phyloP scores from a whole-genome alignment of 2,797 vertebrate species.

The Propithecus perrieri region DNA sequence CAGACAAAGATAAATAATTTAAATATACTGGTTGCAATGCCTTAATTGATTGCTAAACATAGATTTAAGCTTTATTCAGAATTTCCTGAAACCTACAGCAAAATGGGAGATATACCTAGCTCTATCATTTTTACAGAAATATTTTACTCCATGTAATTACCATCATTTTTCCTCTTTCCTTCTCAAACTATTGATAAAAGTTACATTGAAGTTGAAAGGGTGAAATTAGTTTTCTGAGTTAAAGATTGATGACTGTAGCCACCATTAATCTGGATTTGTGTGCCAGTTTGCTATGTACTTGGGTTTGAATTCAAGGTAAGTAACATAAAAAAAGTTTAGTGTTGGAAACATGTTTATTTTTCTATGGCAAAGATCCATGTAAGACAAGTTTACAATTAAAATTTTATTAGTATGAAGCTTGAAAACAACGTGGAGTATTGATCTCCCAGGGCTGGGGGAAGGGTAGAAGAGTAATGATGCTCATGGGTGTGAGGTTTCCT shows the following conservation, averaged over 20 bases:
- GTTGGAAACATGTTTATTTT: not conserved
- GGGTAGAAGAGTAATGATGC: accelerated
- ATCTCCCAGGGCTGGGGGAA: not conserved
- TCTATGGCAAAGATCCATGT: not conserved
- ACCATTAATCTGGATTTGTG: not conserved
- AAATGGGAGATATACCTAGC: not conserved
- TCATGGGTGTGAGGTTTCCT: accelerated
- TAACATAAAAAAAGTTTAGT: not conserved
- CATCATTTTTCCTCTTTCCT: not conserved
- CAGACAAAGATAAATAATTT: not conserved
- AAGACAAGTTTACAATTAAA: not conserved
- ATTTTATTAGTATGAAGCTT: not conserved
- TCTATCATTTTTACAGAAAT: not conserved
- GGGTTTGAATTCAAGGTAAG: constrained; percentile 1
- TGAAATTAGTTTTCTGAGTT: not conserved
- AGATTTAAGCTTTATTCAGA: not conserved
- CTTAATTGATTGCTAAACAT: not conserved
- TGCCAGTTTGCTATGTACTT: not conserved
- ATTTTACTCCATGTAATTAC: not conserved
- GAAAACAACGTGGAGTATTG: not conserved
- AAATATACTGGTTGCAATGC: not conserved
- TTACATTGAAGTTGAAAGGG: not conserved
- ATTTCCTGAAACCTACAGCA: not conserved
- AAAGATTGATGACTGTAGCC: not conserved
- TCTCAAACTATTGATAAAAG: not conserved